Evolutionary conservation across 2,797 vertebrate genomes (phyloP), one percentile per base, ranked within the genome.

Genomic region (Thunnus albacares): DNA sequence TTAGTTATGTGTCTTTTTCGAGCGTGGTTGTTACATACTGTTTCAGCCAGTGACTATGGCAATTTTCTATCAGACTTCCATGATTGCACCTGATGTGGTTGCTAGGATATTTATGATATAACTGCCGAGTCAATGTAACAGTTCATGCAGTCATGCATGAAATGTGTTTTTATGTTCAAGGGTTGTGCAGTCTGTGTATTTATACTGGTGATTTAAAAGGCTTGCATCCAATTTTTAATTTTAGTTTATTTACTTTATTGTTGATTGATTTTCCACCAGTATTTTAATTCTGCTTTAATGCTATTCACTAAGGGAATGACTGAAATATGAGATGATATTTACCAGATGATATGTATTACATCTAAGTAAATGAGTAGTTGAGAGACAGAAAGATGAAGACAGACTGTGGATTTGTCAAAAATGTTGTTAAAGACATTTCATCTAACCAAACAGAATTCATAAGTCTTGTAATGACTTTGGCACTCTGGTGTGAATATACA

Each of bases 1-100:
- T 75, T 60, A 77, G 52, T 41, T 53, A 26, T 49, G 24, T 78
- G 62, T 38, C 45, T 74, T 45, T 76, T 55, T 75, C 26, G 11
- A 38, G 24, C 20, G 4, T 20, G 52, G 24, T 62, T 56, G 61
- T 41, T 75, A 14, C 45, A 17, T 20, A 47, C 12, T 43, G 41
- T 43, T 43, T 79, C 49, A 58, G 22, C 14, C 51, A 7, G 18
- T 22, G 28, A 64, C 57, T 71, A 11, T 22, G 35, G 60, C 57
- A 71, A 11, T 38, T 71, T 60, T 61, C 47, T 20, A 33, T 56
- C 24, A 78, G 45, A 63, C 65, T 61, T 55, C 22, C 12, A 41
- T 69, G 51, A 56, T 12, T 38, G 38, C 38, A 38, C 38, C 11
- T 38, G 38, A 43, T 43, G 41, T 43, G 41, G 41, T 43, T 43